These are phyloP conservation scores for Trachelus stipa DNA, from an alignment of 2,888 invertebrate species.

Conservation along the genomic window DNA sequence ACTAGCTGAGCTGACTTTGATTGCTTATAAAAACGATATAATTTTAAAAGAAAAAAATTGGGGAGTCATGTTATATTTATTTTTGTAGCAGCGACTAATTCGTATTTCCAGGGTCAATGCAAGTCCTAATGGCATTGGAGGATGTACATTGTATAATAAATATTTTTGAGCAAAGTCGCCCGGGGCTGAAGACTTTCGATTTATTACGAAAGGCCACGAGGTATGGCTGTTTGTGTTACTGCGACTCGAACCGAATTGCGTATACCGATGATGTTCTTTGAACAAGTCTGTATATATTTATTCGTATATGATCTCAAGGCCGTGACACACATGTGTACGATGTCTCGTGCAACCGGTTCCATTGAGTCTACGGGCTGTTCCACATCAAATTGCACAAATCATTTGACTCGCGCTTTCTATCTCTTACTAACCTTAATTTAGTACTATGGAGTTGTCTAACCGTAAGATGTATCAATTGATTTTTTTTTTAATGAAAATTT, in stretches of 20 bases:
- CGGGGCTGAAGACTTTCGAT: slow-evolving; percentile 47
- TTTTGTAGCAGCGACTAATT: too few relatives aligned
- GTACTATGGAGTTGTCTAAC: too few relatives aligned
- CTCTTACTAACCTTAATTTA: too few relatives aligned
- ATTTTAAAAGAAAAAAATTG: too few relatives aligned
- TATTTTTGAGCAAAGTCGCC: slow-evolving; percentile 5
- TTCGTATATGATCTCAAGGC: slow-evolving; percentile 48
- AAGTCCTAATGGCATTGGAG: neutral
- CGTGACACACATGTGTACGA: slow-evolving; percentile 35
- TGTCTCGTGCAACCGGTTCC: slow-evolving; percentile 48
- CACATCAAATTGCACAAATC: too few relatives aligned
- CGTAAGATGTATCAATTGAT: too few relatives aligned
- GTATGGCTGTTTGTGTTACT: neutral
- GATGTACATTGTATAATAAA: neutral
- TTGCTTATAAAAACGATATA: too few relatives aligned
- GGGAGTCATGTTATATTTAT: too few relatives aligned
- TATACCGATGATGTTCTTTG: slow-evolving; percentile 1
- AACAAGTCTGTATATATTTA: slow-evolving; percentile 28
- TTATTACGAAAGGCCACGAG: slow-evolving; percentile 47
- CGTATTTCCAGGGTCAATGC: too few relatives aligned
- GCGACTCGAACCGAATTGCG: neutral
- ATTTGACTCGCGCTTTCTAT: too few relatives aligned
- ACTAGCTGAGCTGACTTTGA: too few relatives aligned
- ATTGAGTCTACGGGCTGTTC: slow-evolving; percentile 14
- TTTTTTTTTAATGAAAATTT: too few relatives aligned